Evolutionary conservation across 2,888 invertebrate genomes (phyloP).

Genomic region (Dascillus cervinus): DNA sequence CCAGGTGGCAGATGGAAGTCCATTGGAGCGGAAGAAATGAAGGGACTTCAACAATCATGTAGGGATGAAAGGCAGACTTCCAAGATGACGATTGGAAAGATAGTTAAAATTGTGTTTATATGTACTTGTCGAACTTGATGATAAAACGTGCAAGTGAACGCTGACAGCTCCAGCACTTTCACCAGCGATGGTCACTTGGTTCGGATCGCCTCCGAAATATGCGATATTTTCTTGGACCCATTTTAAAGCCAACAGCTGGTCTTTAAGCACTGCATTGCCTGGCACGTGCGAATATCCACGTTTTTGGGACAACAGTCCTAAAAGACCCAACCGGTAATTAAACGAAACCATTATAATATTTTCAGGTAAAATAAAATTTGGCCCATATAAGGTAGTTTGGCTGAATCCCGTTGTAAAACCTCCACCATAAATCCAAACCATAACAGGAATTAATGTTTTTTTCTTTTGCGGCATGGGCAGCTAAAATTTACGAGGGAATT

Average conservation of each 20-base stretch:
- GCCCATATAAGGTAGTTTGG: constrained; percentile 11
- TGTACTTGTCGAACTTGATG: too few species aligned
- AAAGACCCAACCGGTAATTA: constrained; percentile 19
- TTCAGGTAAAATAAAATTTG: constrained; percentile 16
- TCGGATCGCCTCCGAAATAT: constrained; percentile 45
- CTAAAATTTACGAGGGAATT: too few species aligned
- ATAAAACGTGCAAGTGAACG: constrained; percentile 44
- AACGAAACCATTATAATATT: constrained; percentile 17
- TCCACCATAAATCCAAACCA: constrained; percentile 27
- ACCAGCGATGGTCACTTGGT: constrained; percentile 47
- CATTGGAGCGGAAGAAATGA: not conserved
- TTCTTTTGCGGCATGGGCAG: not conserved
- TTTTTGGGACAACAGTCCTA: constrained; percentile 10
- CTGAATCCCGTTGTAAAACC: constrained; percentile 26
- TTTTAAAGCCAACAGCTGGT: constrained; percentile 45
- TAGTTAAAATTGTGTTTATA: too few species aligned
- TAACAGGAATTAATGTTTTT: constrained; percentile 17
- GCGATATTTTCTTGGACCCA: constrained; percentile 46
- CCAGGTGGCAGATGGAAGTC: too few species aligned
- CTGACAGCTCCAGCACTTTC: constrained; percentile 47
- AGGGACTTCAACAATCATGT: too few species aligned
- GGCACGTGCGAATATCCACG: constrained; percentile 30
- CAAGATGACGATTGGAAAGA: too few species aligned
- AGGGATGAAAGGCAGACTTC: too few species aligned
- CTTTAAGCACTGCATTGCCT: constrained; percentile 49